Percentiles rank a stretch among this genome's conserved stretches.
These are phyloP conservation scores for Calephelis perditalis DNA, from an alignment of 2,888 invertebrate genomes.

Conservation along the genomic window DNA sequence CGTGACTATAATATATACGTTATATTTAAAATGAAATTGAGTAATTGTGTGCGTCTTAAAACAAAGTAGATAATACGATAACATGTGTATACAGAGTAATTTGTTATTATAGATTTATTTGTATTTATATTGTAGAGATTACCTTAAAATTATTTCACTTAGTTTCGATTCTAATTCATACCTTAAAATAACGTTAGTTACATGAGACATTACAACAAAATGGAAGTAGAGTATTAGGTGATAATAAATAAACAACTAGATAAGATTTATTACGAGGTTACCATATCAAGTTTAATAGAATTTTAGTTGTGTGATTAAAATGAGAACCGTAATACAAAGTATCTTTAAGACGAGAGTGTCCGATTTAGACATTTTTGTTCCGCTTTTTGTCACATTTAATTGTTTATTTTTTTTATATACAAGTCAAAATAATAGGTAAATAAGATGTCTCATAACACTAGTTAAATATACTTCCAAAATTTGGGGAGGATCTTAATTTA, in stretches of 20 bases:
- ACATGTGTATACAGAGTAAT: conserved; percentile 34
- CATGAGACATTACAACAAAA: conserved; percentile 1
- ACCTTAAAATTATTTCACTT: conserved; percentile 24
- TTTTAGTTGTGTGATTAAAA: not conserved
- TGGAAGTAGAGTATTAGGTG: conserved; percentile 28
- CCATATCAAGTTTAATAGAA: conserved; percentile 14
- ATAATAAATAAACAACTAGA: conserved; percentile 31
- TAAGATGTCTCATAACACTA: no score
- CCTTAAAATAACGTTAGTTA: conserved; percentile 19
- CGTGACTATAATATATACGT: conserved; percentile 26
- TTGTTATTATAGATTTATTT: conserved; percentile 37
- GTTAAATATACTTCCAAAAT: no score
- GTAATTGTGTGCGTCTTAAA: conserved; percentile 49
- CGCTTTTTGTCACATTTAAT: no score
- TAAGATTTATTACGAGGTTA: conserved; percentile 25
- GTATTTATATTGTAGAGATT: conserved; percentile 30
- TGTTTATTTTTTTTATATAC: no score
- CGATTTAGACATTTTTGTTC: not conserved
- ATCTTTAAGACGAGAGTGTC: no score
- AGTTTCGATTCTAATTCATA: conserved; percentile 23
- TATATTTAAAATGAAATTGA: conserved; percentile 34
- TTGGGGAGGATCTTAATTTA: no score
- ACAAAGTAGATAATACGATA: conserved; percentile 32
- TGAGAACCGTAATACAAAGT: not conserved
- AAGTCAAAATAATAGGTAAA: no score